Conservation (phyloP, 2,113 vertebrate genomes). For the Heterocephalus glaber region DNA sequence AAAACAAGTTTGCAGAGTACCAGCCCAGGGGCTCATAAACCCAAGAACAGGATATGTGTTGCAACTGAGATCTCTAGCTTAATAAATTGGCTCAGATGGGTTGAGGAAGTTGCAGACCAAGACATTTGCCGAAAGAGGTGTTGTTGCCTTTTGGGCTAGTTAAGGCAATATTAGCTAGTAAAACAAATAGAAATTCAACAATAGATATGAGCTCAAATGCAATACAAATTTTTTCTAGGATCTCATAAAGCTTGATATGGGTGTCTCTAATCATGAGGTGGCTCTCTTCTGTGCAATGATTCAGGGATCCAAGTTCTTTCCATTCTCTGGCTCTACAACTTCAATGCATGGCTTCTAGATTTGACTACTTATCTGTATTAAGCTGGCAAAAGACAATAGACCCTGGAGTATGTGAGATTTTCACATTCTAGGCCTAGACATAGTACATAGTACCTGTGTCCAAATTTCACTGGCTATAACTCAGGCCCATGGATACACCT, state of each 20-base stretch:
- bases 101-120: neutral
- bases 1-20: neutral
- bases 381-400: neutral
- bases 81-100: neutral
- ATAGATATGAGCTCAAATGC: neutral
- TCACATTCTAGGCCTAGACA: neutral
- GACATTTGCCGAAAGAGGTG: neutral
- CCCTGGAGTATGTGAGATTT: neutral
- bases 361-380: neutral
- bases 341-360: neutral
- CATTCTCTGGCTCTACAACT: neutral
- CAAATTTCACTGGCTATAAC: neutral
- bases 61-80: neutral
- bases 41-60: neutral
- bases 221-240: neutral
- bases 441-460: neutral
- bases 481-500: neutral
- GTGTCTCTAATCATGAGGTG: neutral
- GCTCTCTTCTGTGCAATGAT: neutral
- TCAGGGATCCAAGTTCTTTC: neutral
- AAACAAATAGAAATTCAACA: conserved; percentile 19
- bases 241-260: neutral
- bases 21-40: neutral
- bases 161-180: neutral
- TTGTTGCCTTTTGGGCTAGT: conserved; percentile 27